Evolutionary conservation across 2,888 invertebrate species (phyloP), one percentile per base, ranked within the genome.

Genomic region (Boloria euphrosyne): DNA sequence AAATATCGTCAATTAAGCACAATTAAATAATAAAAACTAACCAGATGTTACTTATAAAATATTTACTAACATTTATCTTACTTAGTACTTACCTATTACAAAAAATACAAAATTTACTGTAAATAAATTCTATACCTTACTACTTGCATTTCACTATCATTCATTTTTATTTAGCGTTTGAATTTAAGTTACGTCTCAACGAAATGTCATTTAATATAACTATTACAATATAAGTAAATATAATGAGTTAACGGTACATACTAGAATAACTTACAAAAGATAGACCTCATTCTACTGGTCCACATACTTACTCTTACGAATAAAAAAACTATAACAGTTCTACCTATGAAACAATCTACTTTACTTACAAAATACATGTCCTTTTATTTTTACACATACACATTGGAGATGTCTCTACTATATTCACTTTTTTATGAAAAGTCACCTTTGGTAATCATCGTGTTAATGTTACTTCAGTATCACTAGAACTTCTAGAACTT

Each of bases 401-500:
- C 76, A 83, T 81, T 44, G 87, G 82, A 68, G 85, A 84, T 71
- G 79, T 75, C 59, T 87, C 84, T 77, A 89, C 86, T 71, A 90
- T 82, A 77, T 89, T 86, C 74, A 90, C 89, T 67, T 86, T 80
- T 73, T 80, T 85, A 77, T 89, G 86, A 80, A 91, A 91, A 73
- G 90, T 92, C 69, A 91, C 91, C 72, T 85, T 83, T 83, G 89
- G 89, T 80, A 91, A 85, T 92, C 91, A 92, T 92, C 92, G 90
- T 50, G 91, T 91, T 71, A 92, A 85, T 54, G 92, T 91, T 82
- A 91, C 89, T 85, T 92, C 92, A 68, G 91, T 92, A 73, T 93
- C 93, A 86, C 93, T 93, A 13, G 93, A 93, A 76, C 93, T 93
- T 74, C 92, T 84, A 13, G 93, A 93, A 77, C 93, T 93, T 76